Percentiles rank a stretch among this genome's conserved stretches.
These are phyloP conservation scores for Leptinotarsa peninsularis DNA, from an alignment of 2,888 invertebrate species.

Conservation along the genomic window DNA sequence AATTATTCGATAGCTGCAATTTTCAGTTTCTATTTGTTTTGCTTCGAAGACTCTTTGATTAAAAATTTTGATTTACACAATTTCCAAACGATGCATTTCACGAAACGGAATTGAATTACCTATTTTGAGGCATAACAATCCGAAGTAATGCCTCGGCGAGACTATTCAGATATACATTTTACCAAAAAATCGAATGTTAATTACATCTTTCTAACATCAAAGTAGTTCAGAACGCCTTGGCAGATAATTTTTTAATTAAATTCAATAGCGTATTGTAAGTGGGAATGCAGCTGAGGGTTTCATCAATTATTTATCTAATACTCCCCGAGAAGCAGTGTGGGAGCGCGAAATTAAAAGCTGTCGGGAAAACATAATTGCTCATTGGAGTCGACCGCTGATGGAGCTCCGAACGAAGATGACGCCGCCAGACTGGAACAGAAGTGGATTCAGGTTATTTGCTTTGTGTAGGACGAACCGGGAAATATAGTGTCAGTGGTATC, in stretches of 20 bases:
- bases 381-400: constrained; percentile 54
- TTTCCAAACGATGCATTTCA: no score
- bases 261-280: constrained; percentile 52
- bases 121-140: no score
- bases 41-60: no score
- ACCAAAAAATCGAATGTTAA: background rate
- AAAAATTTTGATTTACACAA: no score
- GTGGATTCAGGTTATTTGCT: constrained; percentile 4
- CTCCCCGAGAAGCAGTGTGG: constrained; percentile 53
- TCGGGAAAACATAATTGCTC: constrained; percentile 62
- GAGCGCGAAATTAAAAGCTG: constrained; percentile 62
- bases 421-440: constrained; percentile 23
- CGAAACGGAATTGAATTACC: no score
- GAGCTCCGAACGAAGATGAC: constrained; percentile 39
- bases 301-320: constrained; percentile 62
- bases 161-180: no score
- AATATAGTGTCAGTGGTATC: background rate
- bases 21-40: no score
- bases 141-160: no score
- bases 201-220: background rate
- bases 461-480: background rate
- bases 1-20: no score
- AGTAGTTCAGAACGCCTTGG: background rate
- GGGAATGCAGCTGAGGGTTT: constrained; percentile 58
- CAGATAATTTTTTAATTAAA: constrained; percentile 39